Evolutionary conservation across 2,888 invertebrate species (phyloP).

Genomic region (Scaptomyza cyrtandrae): DNA sequence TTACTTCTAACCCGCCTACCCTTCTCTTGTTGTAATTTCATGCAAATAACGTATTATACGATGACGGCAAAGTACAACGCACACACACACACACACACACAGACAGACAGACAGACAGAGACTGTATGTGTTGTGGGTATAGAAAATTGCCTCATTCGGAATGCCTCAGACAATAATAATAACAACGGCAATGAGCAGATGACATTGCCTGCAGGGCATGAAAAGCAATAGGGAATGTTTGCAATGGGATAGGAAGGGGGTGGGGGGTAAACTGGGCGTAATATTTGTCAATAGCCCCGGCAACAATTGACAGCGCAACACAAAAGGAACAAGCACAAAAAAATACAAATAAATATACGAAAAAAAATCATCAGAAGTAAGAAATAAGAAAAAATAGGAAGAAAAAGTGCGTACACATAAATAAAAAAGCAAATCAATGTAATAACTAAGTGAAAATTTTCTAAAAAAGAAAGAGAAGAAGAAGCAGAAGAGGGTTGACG

Average conservation of each 20-base stretch:
- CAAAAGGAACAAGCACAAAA: constrained; percentile 29
- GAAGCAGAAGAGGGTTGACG: background rate
- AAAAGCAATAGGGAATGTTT: background rate
- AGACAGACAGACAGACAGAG: constrained; percentile 4
- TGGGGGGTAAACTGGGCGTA: constrained; percentile 31
- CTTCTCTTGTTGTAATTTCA: constrained; percentile 64
- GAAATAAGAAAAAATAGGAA: constrained; percentile 10
- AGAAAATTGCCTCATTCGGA: constrained; percentile 55
- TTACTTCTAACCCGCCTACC: background rate
- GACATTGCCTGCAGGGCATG: constrained; percentile 27
- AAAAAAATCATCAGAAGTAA: background rate
- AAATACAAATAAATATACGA: constrained; percentile 5
- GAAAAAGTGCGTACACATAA: constrained; percentile 54
- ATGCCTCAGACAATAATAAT: constrained; percentile 75
- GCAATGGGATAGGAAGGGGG: background rate
- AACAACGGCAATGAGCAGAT: constrained; percentile 59
- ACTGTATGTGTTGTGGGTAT: constrained; percentile 75
- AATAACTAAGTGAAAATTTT: constrained; percentile 73
- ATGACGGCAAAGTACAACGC: constrained; percentile 27
- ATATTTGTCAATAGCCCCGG: constrained; percentile 73
- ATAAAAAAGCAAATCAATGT: constrained; percentile 69
- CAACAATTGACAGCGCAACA: constrained; percentile 69
- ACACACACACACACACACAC: background rate
- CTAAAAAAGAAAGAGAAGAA: constrained; percentile 9
- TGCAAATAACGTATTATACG: constrained; percentile 78